Conservation (phyloP, 2,113 vertebrate genomes). For the Caranx melampygus region DNA sequence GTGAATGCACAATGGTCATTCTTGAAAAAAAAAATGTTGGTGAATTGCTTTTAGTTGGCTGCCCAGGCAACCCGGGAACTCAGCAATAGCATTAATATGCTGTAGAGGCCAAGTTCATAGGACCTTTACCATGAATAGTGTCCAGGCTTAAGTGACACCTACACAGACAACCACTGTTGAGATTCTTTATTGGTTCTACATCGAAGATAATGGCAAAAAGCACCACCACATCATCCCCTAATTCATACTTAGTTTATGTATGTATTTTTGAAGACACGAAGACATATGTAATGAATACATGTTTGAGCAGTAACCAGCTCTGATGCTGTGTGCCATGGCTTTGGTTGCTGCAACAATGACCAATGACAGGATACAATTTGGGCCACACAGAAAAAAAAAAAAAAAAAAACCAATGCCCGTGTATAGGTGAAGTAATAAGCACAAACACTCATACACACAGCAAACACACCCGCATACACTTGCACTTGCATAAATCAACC, state of each 20-base stretch:
- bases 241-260: constrained; percentile 5
- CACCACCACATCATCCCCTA: constrained; percentile 45
- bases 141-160: constrained; percentile 23
- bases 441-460: background rate
- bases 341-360: constrained; percentile 23
- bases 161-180: constrained; percentile 5
- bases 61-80: constrained; percentile 48
- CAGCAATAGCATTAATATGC: constrained; percentile 27
- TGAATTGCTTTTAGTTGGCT: constrained; percentile 59
- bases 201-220: constrained; percentile 5
- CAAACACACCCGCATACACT: constrained; percentile 17
- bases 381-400: constrained; percentile 3
- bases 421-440: constrained; percentile 28
- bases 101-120: constrained; percentile 43
- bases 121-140: constrained; percentile 36
- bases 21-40: constrained; percentile 46
- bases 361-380: constrained; percentile 34
- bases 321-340: background rate
- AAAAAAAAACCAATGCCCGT: background rate
- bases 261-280: background rate
- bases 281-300: background rate
- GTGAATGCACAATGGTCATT: constrained; percentile 65
- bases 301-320: background rate
- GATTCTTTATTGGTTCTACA: background rate
- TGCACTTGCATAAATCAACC: constrained; percentile 34